A percentile compares a stretch with the other conserved stretches of the same genome.
Conservation (phyloP, 2,888 invertebrate genomes). For the Melieria omissa region DNA sequence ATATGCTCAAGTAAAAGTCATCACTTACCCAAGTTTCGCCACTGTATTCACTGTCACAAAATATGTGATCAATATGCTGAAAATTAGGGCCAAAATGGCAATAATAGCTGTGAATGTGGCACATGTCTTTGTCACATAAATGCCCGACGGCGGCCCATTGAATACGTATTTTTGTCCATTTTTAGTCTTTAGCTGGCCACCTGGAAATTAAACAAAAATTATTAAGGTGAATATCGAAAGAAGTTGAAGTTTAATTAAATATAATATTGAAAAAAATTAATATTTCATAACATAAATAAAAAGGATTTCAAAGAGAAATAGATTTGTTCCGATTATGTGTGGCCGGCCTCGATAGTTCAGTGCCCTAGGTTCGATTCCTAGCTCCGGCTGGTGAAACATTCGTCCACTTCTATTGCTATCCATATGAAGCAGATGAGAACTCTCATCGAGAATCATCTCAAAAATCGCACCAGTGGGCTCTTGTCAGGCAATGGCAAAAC, state of each 20-base stretch:
- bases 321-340: no score
- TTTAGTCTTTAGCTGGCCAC: constrained; percentile 67
- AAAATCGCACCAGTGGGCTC: no score
- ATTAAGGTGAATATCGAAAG: no score
- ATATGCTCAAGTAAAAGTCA: neutral
- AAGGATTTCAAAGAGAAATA: no score
- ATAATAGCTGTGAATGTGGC: constrained; percentile 57
- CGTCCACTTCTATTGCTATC: no score
- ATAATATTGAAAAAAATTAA: neutral
- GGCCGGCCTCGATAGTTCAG: no score
- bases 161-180: constrained; percentile 67
- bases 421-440: no score
- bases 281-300: no score
- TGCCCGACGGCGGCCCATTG: constrained; percentile 64
- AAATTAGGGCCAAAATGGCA: constrained; percentile 58
- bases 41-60: constrained; percentile 57
- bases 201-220: constrained; percentile 48
- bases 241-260: constrained; percentile 4
- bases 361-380: no score
- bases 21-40: constrained; percentile 55
- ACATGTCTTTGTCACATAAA: constrained; percentile 62
- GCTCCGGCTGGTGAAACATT: no score
- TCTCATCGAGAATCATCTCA: no score
- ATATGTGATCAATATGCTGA: constrained; percentile 62
- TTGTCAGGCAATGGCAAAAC: no score